These are phyloP conservation scores for Globodera ellingtonae DNA, from an alignment of 1,140 invertebrate genomes.

Conservation along the genomic window DNA sequence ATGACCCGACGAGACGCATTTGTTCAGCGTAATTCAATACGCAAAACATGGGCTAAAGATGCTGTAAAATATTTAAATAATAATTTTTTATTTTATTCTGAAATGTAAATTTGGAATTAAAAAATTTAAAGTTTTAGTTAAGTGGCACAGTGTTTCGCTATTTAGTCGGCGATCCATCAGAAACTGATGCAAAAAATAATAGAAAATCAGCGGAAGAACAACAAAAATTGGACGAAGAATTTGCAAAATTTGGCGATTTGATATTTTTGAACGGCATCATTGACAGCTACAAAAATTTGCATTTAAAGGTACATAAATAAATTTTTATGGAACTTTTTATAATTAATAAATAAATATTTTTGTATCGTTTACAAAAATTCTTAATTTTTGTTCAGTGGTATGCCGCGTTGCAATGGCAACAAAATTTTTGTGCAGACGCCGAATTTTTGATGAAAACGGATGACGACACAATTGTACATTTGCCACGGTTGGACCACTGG, in stretches of 20 bases:
- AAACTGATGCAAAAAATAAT: slow-evolving; percentile 7
- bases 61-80: neutral
- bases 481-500: slow-evolving; percentile 23
- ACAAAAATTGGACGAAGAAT: neutral
- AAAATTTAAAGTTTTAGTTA: neutral
- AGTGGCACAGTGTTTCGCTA: slow-evolving; percentile 2
- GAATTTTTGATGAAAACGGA: slow-evolving; percentile 27
- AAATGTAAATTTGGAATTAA: neutral
- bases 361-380: neutral
- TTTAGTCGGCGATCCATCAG: slow-evolving; percentile 15
- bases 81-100: neutral
- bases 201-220: neutral
- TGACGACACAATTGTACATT: slow-evolving; percentile 28
- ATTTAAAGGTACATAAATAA: slow-evolving; percentile 10
- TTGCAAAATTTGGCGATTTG: slow-evolving; percentile 8
- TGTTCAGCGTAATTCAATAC: slow-evolving; percentile 10
- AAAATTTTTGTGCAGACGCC: slow-evolving; percentile 13
- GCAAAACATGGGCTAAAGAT: slow-evolving; percentile 22
- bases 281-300: slow-evolving; percentile 20
- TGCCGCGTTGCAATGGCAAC: slow-evolving; percentile 29
- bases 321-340: too few relatives aligned
- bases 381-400: slow-evolving; percentile 10
- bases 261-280: slow-evolving; percentile 19
- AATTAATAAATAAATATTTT: neutral
- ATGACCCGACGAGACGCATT: slow-evolving; percentile 14